A percentile compares a stretch with the other conserved stretches of the same genome.
Evolutionary conservation across 2,888 invertebrate genomes (phyloP).

Genomic region (Plagodis dolabraria): DNA sequence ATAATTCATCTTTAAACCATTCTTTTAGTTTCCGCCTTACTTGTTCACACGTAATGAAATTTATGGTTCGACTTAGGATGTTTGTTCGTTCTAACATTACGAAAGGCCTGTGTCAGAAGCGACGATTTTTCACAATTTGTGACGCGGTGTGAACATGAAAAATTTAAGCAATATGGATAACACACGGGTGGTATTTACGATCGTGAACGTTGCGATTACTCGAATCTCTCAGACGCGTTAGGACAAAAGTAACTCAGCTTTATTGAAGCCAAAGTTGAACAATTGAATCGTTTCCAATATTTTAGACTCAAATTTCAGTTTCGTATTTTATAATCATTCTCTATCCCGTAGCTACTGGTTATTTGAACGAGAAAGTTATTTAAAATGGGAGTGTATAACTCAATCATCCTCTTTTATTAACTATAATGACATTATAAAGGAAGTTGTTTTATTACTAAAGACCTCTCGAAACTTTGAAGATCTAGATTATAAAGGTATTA

Average conservation of each 20-base stretch:
- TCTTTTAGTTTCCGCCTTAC: constrained; percentile 43
- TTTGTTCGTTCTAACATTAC: constrained; percentile 27
- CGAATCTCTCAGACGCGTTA: constrained; percentile 4
- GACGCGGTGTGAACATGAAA: constrained; percentile 45
- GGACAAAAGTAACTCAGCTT: constrained; percentile 23
- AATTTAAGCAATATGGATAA: constrained; percentile 39
- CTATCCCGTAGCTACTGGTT: not conserved
- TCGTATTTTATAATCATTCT: constrained; percentile 6
- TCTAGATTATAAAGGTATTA: too few relatives aligned
- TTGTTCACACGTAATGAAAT: constrained; percentile 48
- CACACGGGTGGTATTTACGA: constrained; percentile 28
- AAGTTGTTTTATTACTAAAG: too few relatives aligned
- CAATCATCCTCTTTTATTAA: not conserved
- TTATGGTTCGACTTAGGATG: constrained; percentile 53
- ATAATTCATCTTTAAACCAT: constrained; percentile 47
- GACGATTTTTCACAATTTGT: constrained; percentile 58
- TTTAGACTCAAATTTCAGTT: constrained; percentile 12
- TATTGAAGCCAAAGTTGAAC: constrained; percentile 9
- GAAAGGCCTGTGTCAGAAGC: constrained; percentile 37
- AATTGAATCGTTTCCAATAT: constrained; percentile 18
- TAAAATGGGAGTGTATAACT: not conserved
- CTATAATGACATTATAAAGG: not conserved
- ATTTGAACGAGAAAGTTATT: constrained; percentile 2
- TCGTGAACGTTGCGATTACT: constrained; percentile 10
- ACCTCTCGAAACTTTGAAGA: too few relatives aligned